Base-by-base conservation (phyloP, 2,797 vertebrate species). In the Sebastes variabilis region DNA sequence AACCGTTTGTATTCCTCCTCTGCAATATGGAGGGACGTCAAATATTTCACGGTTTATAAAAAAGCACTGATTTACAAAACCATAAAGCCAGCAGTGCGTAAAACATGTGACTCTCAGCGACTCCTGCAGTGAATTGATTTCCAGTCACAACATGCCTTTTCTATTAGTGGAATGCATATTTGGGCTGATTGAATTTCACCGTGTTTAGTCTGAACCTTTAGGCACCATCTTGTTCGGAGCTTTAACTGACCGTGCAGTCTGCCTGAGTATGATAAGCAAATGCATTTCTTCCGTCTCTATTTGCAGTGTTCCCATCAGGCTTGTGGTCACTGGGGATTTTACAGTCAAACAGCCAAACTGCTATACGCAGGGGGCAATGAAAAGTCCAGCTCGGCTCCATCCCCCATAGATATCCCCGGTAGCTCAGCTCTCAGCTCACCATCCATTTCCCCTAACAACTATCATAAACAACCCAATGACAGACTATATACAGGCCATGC, bases 111-210 rank as follows among this genome's bases (percentile, higher is more conserved):
- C 83, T 89, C 82, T 81, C 75, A 78, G 76, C 68, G 79, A 73
- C 87, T 80, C 90, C 93, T 88, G 92, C 27, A 46, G 77, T 84
- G 80, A 91, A 95, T 94, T 89, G 91, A 95, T 94, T 94, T 94
- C 84, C 88, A 89, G 77, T 93, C 92, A 86, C 77, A 86, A 75
- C 86, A 84, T 74, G 88, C 71, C 74, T 88, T 88, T 89, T 86
- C 88, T 89, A 74, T 92, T 85, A 87, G 83, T 34, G 61, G 77
- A 88, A 82, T 80, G 81, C 88, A 79, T 78, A 88, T 86, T 89
- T 84, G 60, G 79, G 71, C 68, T 76, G 80, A 92, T 88, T 91
- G 74, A 89, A 87, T 92, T 87, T 82, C 56, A 54, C 30, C 36
- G 72, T 70, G 49, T 88, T 90, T 79, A 69, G 61, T 79, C 70